phyloP scores from a whole-genome alignment of 2,888 invertebrate species.

The Dromius quadrimaculatus region DNA sequence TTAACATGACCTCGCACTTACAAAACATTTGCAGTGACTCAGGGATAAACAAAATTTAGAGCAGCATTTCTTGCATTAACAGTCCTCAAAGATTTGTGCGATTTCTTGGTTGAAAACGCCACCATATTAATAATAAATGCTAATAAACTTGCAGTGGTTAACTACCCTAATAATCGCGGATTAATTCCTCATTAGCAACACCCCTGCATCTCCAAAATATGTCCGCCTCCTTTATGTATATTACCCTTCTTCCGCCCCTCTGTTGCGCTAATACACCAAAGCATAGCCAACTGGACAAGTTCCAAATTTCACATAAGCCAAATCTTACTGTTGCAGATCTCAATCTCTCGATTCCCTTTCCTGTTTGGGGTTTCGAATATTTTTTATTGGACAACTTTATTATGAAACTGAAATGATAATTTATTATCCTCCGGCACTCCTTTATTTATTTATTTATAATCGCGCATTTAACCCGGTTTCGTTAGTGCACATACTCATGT shows the following conservation, averaged over 20 bases:
- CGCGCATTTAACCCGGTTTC: constrained; percentile 7
- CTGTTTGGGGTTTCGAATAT: too few relatives aligned
- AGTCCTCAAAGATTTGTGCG: too few relatives aligned
- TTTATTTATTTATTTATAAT: constrained; percentile 28
- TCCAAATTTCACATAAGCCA: constrained; percentile 31
- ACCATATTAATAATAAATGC: too few relatives aligned
- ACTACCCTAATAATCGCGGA: too few relatives aligned
- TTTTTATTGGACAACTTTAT: too few relatives aligned
- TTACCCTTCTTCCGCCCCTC: neutral
- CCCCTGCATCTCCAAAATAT: constrained; percentile 14
- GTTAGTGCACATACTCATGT: neutral
- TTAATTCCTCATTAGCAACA: too few relatives aligned
- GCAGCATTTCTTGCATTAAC: too few relatives aligned
- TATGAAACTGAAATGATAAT: neutral
- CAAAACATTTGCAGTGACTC: neutral
- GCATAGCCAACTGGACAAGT: constrained; percentile 11
- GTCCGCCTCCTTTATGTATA: constrained; percentile 14
- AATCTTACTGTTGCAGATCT: constrained; percentile 24
- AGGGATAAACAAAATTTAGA: neutral
- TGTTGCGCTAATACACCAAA: constrained; percentile 2
- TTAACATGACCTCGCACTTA: constrained; percentile 17
- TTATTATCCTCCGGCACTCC: neutral
- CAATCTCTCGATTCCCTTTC: too few relatives aligned
- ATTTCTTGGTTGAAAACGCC: too few relatives aligned
- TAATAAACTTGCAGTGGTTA: too few relatives aligned